Conservation (phyloP, 2,113 vertebrate genomes). For the Trochalopteron elliotii region DNA sequence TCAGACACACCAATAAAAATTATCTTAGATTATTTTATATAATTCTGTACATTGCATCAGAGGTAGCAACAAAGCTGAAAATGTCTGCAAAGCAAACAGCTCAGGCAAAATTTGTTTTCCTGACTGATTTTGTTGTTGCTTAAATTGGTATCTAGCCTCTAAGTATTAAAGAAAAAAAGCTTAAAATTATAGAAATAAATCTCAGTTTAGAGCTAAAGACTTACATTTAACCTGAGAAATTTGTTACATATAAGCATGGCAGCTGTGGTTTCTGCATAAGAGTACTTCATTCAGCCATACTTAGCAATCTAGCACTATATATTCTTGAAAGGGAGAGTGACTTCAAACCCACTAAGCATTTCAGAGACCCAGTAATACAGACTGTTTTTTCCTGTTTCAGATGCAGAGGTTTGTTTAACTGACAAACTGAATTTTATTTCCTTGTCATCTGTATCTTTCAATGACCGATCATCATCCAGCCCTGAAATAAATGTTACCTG, state of each 20-base stretch:
- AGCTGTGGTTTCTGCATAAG: background rate
- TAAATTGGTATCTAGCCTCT: background rate
- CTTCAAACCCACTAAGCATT: slow-evolving; percentile 15
- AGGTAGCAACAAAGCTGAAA: too few relatives aligned
- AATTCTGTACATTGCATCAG: too few relatives aligned
- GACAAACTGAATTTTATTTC: slow-evolving; percentile 72
- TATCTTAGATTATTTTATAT: too few relatives aligned
- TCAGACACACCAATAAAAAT: too few relatives aligned
- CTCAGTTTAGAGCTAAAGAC: background rate
- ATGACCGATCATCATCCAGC: slow-evolving; percentile 69
- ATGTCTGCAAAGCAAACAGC: too few relatives aligned
- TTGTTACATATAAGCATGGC: background rate
- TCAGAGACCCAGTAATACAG: slow-evolving; percentile 30
- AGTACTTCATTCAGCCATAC: too few relatives aligned
- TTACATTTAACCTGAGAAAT: background rate
- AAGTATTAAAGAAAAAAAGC: slow-evolving; percentile 26
- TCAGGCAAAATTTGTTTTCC: too few relatives aligned
- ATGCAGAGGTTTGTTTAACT: slow-evolving; percentile 51
- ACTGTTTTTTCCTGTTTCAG: slow-evolving; percentile 54
- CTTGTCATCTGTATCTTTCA: slow-evolving; percentile 71
- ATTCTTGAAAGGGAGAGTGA: background rate
- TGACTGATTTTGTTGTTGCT: background rate
- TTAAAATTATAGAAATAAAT: slow-evolving; percentile 31
- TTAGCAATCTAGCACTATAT: background rate
- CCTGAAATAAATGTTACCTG: slow-evolving; percentile 77